Base-by-base conservation (phyloP, 2,888 invertebrate species). In the Maniola hyperantus region DNA sequence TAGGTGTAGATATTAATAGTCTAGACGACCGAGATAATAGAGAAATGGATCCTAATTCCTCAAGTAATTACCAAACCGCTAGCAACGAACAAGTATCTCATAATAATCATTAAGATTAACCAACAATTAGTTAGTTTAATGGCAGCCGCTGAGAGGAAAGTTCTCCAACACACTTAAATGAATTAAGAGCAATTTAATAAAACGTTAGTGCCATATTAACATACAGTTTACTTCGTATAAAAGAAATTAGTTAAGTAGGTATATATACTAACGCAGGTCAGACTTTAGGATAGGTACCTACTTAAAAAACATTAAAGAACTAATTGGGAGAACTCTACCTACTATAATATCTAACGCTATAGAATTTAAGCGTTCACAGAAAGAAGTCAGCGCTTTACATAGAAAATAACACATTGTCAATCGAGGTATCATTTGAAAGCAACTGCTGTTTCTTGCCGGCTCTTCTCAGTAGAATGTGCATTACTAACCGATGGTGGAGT, bases 121-220 rank as follows among this genome's bases (percentile, higher is more conserved):
- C 78, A 78, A 80, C 84, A 83, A 87, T 88, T 85, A 85, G 83
- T 84, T 76, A 78, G 78, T 80, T 82, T 84, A 85, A 83, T 82
- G 78, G 79, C 72, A 75, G 73, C 78, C 76, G 80, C 75, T 77
- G 79, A 79, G 80, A 80, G 74, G 83, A 82, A 86, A 84, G 78
- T 86, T 83, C 83, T 79, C 75, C 80, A 82, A 81, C 80, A 78
- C 79, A 81, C 80, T 85, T 83, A 84, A 84, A 85, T 87, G 84
- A 68, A 88, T 88, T 87, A 87, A 83, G 79, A 83, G 81, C 80
- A 82, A 83, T 85, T 83, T 83, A 81, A 82, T 79, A 63, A 26
- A 67, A 76, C 83, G 83, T 83, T 77, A 61, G 36, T 62, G 59
- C 46, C 55, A 58, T 53, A 64, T 68, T 74, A 72, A 77, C 79